Evolutionary conservation across 2,113 vertebrate genomes (phyloP).

Genomic region (Halichoerus grypus): DNA sequence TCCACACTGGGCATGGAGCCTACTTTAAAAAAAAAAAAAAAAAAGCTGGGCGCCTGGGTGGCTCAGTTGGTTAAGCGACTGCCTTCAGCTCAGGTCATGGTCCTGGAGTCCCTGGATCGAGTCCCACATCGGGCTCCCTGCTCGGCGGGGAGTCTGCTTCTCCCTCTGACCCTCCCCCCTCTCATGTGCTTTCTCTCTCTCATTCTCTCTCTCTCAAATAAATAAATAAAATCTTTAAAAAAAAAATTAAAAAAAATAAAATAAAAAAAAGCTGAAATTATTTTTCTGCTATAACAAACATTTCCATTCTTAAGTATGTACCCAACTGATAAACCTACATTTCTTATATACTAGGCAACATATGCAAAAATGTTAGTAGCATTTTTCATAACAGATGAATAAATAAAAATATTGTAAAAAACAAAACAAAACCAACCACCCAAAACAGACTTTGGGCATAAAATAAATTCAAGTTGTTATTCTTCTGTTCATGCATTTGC

Average conservation of each 20-base stretch:
- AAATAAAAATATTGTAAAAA: background rate
- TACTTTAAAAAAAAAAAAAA: background rate
- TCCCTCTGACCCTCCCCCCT: too few relatives aligned
- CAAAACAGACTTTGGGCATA: background rate
- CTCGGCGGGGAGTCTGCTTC: too few relatives aligned
- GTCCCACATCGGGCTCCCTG: too few relatives aligned
- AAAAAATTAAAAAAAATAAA: too few relatives aligned
- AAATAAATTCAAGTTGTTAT: constrained; percentile 19
- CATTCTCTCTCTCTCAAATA: too few relatives aligned
- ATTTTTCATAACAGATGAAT: background rate
- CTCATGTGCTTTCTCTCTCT: too few relatives aligned
- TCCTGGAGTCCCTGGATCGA: too few relatives aligned
- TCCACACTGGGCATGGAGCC: background rate
- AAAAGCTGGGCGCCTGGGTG: too few relatives aligned
- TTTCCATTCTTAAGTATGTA: background rate
- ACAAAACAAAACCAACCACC: background rate
- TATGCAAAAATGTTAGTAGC: background rate
- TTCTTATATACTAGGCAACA: background rate
- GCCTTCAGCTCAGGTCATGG: too few relatives aligned
- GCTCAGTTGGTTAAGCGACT: too few relatives aligned
- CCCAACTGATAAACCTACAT: background rate
- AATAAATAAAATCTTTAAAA: too few relatives aligned
- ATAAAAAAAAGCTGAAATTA: background rate
- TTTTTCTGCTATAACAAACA: background rate
- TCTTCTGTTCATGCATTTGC: background rate